Evolutionary conservation across 2,888 invertebrate species (phyloP).

Genomic region (Drosophila tripunctata): DNA sequence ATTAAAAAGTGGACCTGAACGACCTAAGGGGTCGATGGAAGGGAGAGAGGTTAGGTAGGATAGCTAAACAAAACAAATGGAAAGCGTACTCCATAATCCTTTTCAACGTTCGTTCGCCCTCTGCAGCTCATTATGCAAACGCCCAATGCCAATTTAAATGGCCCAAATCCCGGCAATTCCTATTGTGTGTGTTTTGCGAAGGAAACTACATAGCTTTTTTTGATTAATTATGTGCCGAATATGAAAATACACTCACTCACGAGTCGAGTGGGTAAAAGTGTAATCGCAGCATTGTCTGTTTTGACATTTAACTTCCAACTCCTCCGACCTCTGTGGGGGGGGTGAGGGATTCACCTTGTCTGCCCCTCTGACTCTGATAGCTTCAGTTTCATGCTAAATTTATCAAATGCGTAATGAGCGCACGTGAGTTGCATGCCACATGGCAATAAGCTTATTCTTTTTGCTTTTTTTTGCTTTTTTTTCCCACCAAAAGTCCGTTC

Average conservation of each 20-base stretch:
- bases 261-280: conserved; percentile 2
- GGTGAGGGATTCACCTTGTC: conserved; percentile 50
- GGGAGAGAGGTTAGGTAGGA: background rate
- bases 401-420: conserved; percentile 82
- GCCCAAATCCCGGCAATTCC: conserved; percentile 61
- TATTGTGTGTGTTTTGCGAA: conserved; percentile 28
- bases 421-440: conserved; percentile 81
- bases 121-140: conserved; percentile 70
- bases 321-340: background rate
- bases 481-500: conserved; percentile 31
- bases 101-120: conserved; percentile 51
- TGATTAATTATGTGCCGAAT: conserved; percentile 76
- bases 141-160: conserved; percentile 68
- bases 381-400: conserved; percentile 76
- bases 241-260: conserved; percentile 31
- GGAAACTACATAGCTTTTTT: conserved; percentile 56
- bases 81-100: conserved; percentile 68
- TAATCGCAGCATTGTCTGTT: conserved; percentile 76
- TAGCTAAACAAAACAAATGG: conserved; percentile 63
- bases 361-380: conserved; percentile 4
- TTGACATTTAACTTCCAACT: conserved; percentile 53
- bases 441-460: conserved; percentile 46
- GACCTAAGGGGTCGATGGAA: conserved; percentile 1
- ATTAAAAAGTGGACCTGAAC: conserved; percentile 63
- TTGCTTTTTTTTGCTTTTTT: conserved; percentile 37